Evolutionary conservation across 2,113 vertebrate species (phyloP), one percentile per base, ranked within the genome.

Genomic region (Lucifuga dentata): DNA sequence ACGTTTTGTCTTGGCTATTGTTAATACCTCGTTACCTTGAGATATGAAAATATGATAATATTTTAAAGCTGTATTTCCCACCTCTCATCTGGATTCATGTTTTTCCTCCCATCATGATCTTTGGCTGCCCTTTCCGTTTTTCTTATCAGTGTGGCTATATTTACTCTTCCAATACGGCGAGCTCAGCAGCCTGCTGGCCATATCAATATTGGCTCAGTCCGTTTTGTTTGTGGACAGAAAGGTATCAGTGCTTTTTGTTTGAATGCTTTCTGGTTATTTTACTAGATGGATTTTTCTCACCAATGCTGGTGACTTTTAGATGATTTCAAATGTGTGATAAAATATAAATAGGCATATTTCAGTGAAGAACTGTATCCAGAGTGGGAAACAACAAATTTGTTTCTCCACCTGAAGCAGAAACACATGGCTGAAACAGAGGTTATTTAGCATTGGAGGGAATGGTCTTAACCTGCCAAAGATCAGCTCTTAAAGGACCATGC

Each of bases 171-270:
- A 86, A 56, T 59, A 55, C 71, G 68, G 74, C 67, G 82, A 58
- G 86, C 70, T 19, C 55, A 68, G 86, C 69, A 49, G 83, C 73
- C 78, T 70, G 77, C 74, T 55, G 64, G 57, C 67, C 83, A 65
- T 82, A 90, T 91, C 90, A 91, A 86, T 90, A 85, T 92, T 91
- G 65, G 77, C 81, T 90, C 81, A 80, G 85, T 63, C 66, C 3
- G 59, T 68, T 55, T 61, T 83, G 84, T 85, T 86, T 87, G 83
- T 74, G 46, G 77, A 88, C 78, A 87, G 73, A 82, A 84, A 86
- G 74, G 55, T 78, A 74, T 65, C 64, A 41, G 62, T 60, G 77
- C 65, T 73, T 59, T 56, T 76, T 3, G 15, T 11, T 57, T 56
- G 23, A 39, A 44, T 61, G 46, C n/a, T 13, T 12, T 58, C 33